A percentile compares a stretch with the other conserved stretches of the same genome.
phyloP scores from a whole-genome alignment of 2,888 invertebrate species.

The Eilema griseolum region DNA sequence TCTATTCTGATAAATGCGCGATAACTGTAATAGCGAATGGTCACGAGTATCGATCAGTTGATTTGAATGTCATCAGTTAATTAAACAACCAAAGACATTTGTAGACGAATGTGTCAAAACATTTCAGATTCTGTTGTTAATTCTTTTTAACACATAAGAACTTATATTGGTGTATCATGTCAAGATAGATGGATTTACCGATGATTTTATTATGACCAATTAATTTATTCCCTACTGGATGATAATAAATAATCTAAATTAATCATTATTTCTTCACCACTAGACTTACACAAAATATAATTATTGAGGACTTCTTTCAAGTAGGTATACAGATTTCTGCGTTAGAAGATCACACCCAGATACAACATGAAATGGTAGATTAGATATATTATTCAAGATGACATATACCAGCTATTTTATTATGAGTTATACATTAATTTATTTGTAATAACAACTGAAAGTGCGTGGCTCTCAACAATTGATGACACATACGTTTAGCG shows the following conservation, averaged over 20 bases:
- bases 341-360: too few relatives aligned
- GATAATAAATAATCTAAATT: neutral
- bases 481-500: constrained; percentile 3
- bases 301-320: too few relatives aligned
- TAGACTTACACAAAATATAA: too few relatives aligned
- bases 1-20: neutral
- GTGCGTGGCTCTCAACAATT: neutral
- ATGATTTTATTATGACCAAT: neutral
- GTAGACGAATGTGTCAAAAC: neutral
- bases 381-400: too few relatives aligned
- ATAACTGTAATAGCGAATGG: constrained; percentile 20
- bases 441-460: neutral
- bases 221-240: neutral
- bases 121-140: constrained; percentile 3
- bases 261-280: too few relatives aligned
- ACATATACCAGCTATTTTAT: neutral
- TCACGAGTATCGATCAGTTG: constrained; percentile 25
- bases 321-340: too few relatives aligned
- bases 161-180: neutral
- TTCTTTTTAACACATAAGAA: neutral
- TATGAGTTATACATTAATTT: neutral
- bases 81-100: constrained; percentile 15
- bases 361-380: too few relatives aligned
- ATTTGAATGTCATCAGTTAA: constrained; percentile 16
- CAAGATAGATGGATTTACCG: neutral